phyloP scores from a whole-genome alignment of 35 echinoderm and acorn worm genomes.

The Strongylocentrotus purpuratus region DNA sequence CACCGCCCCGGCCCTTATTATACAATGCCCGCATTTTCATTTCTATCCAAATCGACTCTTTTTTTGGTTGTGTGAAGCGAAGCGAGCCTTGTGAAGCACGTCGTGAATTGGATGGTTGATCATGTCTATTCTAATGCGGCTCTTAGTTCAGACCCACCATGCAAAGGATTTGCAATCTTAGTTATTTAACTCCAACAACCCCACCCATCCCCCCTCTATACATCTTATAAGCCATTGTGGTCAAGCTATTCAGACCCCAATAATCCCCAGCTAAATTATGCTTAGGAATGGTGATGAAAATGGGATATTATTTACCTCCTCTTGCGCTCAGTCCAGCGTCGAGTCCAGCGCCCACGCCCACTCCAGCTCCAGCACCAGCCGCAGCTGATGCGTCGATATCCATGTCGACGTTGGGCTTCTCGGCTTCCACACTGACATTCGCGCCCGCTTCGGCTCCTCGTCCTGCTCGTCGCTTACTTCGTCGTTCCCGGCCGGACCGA shows the following conservation, averaged over 20 bases:
- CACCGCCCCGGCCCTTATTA: slow-evolving; percentile 22
- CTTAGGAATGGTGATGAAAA: slow-evolving; percentile 25
- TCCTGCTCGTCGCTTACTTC: slow-evolving; percentile 37
- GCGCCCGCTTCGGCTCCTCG: slow-evolving; percentile 27
- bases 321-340: neutral
- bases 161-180: neutral
- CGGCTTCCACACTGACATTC: slow-evolving; percentile 13
- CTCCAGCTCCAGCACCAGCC: neutral
- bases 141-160: neutral
- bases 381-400: neutral
- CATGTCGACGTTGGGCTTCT: slow-evolving; percentile 36
- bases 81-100: slow-evolving; percentile 18
- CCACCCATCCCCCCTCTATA: neutral
- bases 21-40: slow-evolving; percentile 37
- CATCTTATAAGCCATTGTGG: neutral
- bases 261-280: neutral
- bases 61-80: slow-evolving; percentile 42
- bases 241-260: neutral
- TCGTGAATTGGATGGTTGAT: neutral
- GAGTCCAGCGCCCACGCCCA: slow-evolving; percentile 14
- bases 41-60: slow-evolving; percentile 44
- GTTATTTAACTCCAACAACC: neutral
- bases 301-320: slow-evolving; percentile 25
- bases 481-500: slow-evolving; percentile 47
- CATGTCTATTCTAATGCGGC: neutral